Percentiles rank a stretch among this genome's conserved stretches.
These are phyloP conservation scores for Aleiodes alternator DNA, from an alignment of 2,888 invertebrate species.

Conservation along the genomic window DNA sequence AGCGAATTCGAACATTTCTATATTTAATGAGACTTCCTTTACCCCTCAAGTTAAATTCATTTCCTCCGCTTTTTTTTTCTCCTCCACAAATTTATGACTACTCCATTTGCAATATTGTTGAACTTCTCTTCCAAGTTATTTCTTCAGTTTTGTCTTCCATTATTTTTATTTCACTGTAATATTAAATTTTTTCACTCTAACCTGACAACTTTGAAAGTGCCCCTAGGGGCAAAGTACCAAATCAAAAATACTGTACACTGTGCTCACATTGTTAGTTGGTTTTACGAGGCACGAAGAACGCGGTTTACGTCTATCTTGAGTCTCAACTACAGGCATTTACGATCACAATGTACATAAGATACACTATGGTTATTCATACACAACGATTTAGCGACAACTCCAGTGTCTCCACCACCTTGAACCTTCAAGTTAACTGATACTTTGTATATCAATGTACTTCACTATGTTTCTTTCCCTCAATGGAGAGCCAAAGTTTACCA, in stretches of 20 bases:
- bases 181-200: conserved; percentile 40
- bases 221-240: conserved; percentile 47
- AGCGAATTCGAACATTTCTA: no score
- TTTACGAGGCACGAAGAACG: conserved; percentile 61
- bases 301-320: conserved; percentile 53
- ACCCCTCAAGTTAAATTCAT: no score
- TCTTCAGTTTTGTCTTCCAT: background rate
- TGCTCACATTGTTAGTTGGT: conserved; percentile 62
- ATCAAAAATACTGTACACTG: conserved; percentile 52
- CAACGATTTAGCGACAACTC: conserved; percentile 53
- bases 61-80: background rate
- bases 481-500: conserved; percentile 6
- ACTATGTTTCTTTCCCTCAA: background rate
- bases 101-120: conserved; percentile 21
- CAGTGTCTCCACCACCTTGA: conserved; percentile 41
- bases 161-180: background rate
- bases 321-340: conserved; percentile 58
- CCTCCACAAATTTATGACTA: conserved; percentile 13
- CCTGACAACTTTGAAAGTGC: conserved; percentile 27
- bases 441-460: conserved; percentile 9
- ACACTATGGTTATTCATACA: conserved; percentile 50
- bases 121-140: background rate
- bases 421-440: background rate
- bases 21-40: no score
- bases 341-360: conserved; percentile 60